phyloP scores from a whole-genome alignment of 2,113 vertebrate species.

The Podilymbus podiceps region DNA sequence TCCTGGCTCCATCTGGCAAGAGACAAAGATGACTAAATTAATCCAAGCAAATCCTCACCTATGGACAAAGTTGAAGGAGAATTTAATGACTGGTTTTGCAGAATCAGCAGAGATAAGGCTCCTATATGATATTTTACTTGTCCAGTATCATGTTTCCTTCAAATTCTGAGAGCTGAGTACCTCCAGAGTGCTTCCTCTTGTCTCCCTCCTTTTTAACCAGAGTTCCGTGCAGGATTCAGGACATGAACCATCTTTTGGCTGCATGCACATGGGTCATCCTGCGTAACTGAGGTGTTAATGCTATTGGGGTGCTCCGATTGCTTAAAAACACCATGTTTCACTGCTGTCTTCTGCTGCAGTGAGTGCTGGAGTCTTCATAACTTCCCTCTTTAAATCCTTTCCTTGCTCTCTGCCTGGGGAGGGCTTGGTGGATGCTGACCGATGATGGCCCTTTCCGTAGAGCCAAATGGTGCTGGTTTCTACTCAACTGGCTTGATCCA shows the following conservation, averaged over 20 bases:
- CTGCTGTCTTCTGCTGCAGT: background rate
- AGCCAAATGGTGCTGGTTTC: background rate
- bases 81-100: background rate
- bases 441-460: background rate
- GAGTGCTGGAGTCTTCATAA: background rate
- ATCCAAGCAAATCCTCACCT: background rate
- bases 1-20: background rate
- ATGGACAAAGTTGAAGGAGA: background rate
- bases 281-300: background rate
- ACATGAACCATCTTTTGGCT: background rate
- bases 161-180: background rate
- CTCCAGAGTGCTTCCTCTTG: background rate
- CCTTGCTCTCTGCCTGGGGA: background rate
- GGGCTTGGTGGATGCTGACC: accelerated
- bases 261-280: background rate
- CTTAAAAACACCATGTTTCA: background rate
- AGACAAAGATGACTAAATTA: background rate
- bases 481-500: background rate
- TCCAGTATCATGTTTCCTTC: background rate
- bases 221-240: background rate
- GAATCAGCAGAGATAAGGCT: background rate
- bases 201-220: background rate
- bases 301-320: background rate
- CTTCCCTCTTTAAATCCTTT: background rate
- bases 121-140: background rate